Conservation (phyloP, 2,888 invertebrate genomes). For the Drosophila flavopinicola region DNA sequence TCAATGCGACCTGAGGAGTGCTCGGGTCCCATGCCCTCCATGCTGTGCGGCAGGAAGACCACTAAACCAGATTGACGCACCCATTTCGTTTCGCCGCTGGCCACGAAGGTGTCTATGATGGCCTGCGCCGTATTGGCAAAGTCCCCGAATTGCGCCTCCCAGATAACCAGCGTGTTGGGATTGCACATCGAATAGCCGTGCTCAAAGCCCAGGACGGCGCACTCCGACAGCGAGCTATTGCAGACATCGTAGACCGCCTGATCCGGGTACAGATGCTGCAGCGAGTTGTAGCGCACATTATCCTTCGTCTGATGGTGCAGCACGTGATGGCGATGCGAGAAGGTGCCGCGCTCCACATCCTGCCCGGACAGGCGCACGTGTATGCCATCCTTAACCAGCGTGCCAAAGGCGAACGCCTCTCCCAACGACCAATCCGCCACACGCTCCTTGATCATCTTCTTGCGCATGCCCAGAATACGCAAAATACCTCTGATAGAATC, state of each 20-base stretch:
- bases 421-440: slow-evolving; percentile 98
- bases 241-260: slow-evolving; percentile 98
- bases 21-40: slow-evolving; percentile 98
- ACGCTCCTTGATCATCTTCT: slow-evolving; percentile 95
- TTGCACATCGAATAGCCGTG: slow-evolving; percentile 98
- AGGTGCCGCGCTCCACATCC: slow-evolving; percentile 99
- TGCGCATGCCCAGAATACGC: slow-evolving; percentile 93
- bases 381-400: slow-evolving; percentile 96
- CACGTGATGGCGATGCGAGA: slow-evolving; percentile 97
- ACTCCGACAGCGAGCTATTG: slow-evolving; percentile 99
- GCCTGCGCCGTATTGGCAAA: slow-evolving; percentile 99
- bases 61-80: slow-evolving; percentile 97
- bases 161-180: slow-evolving; percentile 96
- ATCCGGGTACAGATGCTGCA: slow-evolving; percentile 96
- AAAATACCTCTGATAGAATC: slow-evolving; percentile 89
- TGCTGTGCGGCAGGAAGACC: slow-evolving; percentile 96
- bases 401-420: slow-evolving; percentile 98
- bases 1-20: slow-evolving; percentile 88
- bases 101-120: slow-evolving; percentile 95
- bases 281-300: slow-evolving; percentile 91
- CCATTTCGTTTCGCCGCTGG: slow-evolving; percentile 98
- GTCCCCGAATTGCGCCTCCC: slow-evolving; percentile 99
- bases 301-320: slow-evolving; percentile 98
- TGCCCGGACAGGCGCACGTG: slow-evolving; percentile 97
- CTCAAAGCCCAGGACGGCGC: slow-evolving; percentile 94